Percentiles rank a stretch among this genome's conserved stretches.
Conservation (phyloP, 1,140 invertebrate genomes). For the Colletes gigas region DNA sequence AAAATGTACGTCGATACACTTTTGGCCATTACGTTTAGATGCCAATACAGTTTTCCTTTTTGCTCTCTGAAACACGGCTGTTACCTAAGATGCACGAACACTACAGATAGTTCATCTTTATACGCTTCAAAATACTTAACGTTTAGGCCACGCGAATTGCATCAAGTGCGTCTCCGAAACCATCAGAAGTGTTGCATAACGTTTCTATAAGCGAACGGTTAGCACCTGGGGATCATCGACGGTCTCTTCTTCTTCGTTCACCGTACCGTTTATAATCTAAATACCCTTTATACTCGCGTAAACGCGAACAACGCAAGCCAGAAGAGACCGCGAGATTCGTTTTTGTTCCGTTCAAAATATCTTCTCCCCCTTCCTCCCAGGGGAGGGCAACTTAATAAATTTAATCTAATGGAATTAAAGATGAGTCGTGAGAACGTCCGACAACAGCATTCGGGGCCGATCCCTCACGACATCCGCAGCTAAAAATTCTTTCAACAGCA, state of each 20-base stretch:
- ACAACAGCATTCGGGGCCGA: neutral
- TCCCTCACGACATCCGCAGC: slow-evolving; percentile 16
- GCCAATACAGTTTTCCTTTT: neutral
- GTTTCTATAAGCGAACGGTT: slow-evolving; percentile 27
- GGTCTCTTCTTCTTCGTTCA: neutral
- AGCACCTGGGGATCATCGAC: slow-evolving; percentile 39
- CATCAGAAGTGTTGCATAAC: slow-evolving; percentile 3
- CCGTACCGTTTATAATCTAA: slow-evolving; percentile 2
- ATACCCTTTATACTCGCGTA: slow-evolving; percentile 1
- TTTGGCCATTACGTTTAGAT: slow-evolving; percentile 55
- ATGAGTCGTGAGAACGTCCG: neutral
- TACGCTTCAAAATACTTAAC: slow-evolving; percentile 53
- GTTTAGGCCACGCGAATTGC: slow-evolving; percentile 62
- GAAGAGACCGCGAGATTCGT: slow-evolving; percentile 17
- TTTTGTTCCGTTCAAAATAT: slow-evolving; percentile 1
- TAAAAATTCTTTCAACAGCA: slow-evolving; percentile 53
- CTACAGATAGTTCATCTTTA: slow-evolving; percentile 1
- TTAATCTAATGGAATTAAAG: slow-evolving; percentile 36
- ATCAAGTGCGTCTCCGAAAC: slow-evolving; percentile 35
- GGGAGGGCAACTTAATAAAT: neutral
- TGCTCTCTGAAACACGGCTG: neutral
- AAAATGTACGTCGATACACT: slow-evolving; percentile 59
- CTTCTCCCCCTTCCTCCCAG: neutral
- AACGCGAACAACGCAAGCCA: neutral
- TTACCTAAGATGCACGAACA: slow-evolving; percentile 40